Percentiles rank a stretch among this genome's conserved stretches.
Conservation (phyloP, 2,888 invertebrate genomes). For the Meghimatium bilineatum region DNA sequence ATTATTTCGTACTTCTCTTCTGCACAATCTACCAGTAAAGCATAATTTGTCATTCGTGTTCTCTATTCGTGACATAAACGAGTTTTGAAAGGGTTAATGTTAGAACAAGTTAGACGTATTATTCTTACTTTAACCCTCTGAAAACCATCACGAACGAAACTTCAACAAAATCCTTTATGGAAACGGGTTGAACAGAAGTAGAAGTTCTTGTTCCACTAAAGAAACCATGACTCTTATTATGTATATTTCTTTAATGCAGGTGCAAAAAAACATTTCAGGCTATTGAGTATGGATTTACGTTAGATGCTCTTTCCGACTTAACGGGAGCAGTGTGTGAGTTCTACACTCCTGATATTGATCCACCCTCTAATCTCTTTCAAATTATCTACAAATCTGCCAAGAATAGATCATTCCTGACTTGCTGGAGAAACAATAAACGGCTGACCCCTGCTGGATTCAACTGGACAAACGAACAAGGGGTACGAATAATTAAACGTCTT, state of each 20-base stretch:
- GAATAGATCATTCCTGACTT: slow-evolving; percentile 67
- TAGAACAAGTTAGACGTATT: too few species aligned
- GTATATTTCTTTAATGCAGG: slow-evolving; percentile 52
- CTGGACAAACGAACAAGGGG: slow-evolving; percentile 42
- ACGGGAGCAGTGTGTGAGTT: slow-evolving; percentile 73
- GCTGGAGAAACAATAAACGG: slow-evolving; percentile 70
- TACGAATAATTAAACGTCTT: slow-evolving; percentile 30
- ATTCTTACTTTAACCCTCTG: too few species aligned
- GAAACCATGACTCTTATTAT: not conserved
- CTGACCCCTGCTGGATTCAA: slow-evolving; percentile 66
- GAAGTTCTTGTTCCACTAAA: too few species aligned
- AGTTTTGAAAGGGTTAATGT: too few species aligned
- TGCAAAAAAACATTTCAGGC: slow-evolving; percentile 73
- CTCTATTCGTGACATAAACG: too few species aligned
- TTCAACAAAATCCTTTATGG: too few species aligned
- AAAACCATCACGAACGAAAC: too few species aligned
- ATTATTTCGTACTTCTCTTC: too few species aligned
- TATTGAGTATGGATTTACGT: slow-evolving; percentile 68
- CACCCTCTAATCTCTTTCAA: slow-evolving; percentile 69
- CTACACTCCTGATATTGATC: slow-evolving; percentile 67
- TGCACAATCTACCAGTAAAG: too few species aligned
- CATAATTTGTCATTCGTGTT: too few species aligned
- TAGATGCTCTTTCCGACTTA: slow-evolving; percentile 72
- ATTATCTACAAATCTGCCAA: slow-evolving; percentile 68
- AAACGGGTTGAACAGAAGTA: too few species aligned